These are phyloP conservation scores for Neotoxoptera formosana DNA, from an alignment of 1,140 invertebrate genomes.

Conservation along the genomic window DNA sequence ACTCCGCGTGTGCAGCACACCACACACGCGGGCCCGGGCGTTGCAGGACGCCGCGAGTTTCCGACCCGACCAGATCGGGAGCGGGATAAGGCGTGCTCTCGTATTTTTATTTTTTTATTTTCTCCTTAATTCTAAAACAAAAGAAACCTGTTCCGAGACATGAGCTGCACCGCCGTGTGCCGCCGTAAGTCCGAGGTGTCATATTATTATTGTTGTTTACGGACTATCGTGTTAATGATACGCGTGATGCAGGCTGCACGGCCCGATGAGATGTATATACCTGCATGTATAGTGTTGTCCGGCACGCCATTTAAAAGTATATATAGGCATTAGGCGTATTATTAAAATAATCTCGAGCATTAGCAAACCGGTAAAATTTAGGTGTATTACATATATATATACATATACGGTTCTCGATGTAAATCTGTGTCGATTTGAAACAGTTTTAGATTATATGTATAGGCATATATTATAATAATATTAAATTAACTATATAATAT, in stretches of 20 bases:
- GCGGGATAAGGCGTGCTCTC: not conserved
- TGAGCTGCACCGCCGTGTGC: not conserved
- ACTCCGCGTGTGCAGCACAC: not conserved
- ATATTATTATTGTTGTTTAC: constrained; percentile 49
- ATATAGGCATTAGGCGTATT: not conserved
- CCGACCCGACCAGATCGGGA: constrained; percentile 18
- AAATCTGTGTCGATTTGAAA: not conserved
- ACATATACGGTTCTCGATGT: not conserved
- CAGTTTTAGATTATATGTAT: not conserved
- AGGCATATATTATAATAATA: not conserved
- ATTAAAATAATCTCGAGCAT: constrained; percentile 7
- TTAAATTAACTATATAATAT: not conserved
- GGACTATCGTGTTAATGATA: constrained; percentile 29
- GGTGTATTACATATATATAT: not conserved
- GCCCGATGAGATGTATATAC: not conserved
- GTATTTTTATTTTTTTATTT: not conserved
- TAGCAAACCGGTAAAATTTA: not conserved
- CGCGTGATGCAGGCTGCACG: not conserved
- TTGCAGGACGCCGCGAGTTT: constrained; percentile 7
- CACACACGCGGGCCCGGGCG: not conserved
- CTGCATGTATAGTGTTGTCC: not conserved
- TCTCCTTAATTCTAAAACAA: constrained; percentile 42
- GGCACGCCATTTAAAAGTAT: constrained; percentile 7
- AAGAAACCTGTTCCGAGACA: constrained; percentile 46
- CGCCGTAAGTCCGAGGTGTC: constrained; percentile 29